These are phyloP conservation scores for Ischnus inquisitorius DNA, from an alignment of 2,888 invertebrate species.

Conservation along the genomic window DNA sequence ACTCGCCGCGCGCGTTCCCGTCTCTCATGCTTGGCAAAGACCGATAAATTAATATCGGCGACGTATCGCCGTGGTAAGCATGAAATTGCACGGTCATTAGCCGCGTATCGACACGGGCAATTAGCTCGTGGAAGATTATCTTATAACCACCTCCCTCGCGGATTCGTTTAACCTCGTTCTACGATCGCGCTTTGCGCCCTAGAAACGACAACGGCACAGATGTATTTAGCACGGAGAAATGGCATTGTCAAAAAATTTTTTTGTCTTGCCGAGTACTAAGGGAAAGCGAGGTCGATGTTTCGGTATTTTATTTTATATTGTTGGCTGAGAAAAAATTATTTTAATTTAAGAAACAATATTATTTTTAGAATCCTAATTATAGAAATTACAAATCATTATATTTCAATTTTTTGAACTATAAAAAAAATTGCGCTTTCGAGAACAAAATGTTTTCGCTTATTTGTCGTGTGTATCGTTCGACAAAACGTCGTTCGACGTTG, in stretches of 20 bases:
- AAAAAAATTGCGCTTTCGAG: too few species aligned
- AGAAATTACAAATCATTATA: too few species aligned
- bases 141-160: constrained; percentile 69
- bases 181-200: constrained; percentile 33
- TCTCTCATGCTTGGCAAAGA: constrained; percentile 40
- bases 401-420: background rate
- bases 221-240: constrained; percentile 10
- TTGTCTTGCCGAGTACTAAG: background rate
- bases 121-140: constrained; percentile 74
- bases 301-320: too few species aligned
- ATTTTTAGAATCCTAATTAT: too few species aligned
- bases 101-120: constrained; percentile 74
- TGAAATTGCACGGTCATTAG: constrained; percentile 75
- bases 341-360: too few species aligned
- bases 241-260: background rate
- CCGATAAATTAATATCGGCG: constrained; percentile 72
- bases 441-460: background rate
- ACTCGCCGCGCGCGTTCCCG: constrained; percentile 44
- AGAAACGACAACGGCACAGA: constrained; percentile 1
- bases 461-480: background rate
- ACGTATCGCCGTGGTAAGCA: constrained; percentile 73
- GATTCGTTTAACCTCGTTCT: constrained; percentile 68
- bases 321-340: too few species aligned
- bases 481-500: background rate
- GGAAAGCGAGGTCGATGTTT: too few species aligned